phyloP scores from a whole-genome alignment of 2,888 invertebrate species.

The Argyresthia albistria region DNA sequence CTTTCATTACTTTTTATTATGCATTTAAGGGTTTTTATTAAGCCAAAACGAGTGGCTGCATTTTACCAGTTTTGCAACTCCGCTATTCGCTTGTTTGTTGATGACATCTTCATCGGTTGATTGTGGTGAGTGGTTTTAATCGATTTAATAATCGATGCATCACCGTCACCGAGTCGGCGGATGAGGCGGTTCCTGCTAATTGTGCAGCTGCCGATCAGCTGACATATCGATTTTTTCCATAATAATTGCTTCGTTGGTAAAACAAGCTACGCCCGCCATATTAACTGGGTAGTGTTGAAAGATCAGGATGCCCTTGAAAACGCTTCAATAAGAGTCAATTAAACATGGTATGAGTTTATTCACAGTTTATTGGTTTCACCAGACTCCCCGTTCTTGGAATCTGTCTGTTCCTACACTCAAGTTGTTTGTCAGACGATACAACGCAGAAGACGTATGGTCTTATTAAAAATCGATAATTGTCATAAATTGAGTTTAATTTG shows the following conservation, averaged over 20 bases:
- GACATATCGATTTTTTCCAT: constrained; percentile 4
- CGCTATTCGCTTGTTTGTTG: no score
- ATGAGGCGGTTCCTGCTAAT: not conserved
- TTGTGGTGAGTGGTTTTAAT: not conserved
- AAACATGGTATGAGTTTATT: constrained; percentile 6
- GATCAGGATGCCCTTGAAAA: not conserved
- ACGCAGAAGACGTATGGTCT: constrained; percentile 18
- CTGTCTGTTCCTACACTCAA: constrained; percentile 3
- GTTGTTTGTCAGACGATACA: constrained; percentile 15
- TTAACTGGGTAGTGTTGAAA: not conserved
- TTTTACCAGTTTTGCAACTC: no score
- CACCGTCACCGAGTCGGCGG: not conserved
- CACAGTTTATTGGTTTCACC: constrained; percentile 22
- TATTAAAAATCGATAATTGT: constrained; percentile 35
- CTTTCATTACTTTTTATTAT: constrained; percentile 57
- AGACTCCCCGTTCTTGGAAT: constrained; percentile 8
- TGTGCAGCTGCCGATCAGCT: constrained; percentile 4
- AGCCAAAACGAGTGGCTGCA: no score
- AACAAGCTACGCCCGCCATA: not conserved
- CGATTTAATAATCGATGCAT: constrained; percentile 3
- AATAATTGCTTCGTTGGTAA: constrained; percentile 1
- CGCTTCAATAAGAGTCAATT: not conserved
- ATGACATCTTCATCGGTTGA: no score
- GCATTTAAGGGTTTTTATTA: constrained; percentile 27
- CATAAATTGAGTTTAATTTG: constrained; percentile 26